Conservation (phyloP, 1,140 invertebrate species). For the Zaprionus gabonicus region DNA sequence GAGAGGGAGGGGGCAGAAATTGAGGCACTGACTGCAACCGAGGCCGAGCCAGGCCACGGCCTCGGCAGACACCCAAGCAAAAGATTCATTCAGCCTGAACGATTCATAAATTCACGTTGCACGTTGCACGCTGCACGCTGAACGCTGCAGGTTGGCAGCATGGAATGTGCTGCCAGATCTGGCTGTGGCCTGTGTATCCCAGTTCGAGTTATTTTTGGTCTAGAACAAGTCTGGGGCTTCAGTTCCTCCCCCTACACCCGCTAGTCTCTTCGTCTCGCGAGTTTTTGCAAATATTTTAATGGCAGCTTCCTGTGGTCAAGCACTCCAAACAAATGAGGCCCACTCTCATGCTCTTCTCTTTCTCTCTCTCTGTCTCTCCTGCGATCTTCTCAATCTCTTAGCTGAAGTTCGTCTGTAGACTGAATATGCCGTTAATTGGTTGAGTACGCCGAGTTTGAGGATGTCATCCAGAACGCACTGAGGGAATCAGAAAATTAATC, state of each 20-base stretch:
- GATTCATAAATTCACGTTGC: constrained; percentile 68
- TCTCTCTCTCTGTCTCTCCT: not conserved
- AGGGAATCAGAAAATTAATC: constrained; percentile 53
- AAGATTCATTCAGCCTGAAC: constrained; percentile 70
- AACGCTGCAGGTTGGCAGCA: constrained; percentile 16
- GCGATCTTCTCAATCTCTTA: constrained; percentile 11
- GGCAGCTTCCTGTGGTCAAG: constrained; percentile 75
- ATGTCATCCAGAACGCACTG: constrained; percentile 50
- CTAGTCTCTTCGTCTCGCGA: not conserved
- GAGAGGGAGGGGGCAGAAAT: not conserved
- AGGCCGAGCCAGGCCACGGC: not conserved
- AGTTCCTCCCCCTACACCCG: not conserved
- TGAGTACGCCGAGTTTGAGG: constrained; percentile 46
- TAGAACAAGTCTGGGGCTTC: constrained; percentile 29
- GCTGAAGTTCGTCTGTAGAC: constrained; percentile 29
- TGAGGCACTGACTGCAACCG: no score
- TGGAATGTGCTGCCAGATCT: constrained; percentile 59
- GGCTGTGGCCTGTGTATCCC: not conserved
- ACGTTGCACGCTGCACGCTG: constrained; percentile 19
- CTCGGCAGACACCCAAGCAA: constrained; percentile 46
- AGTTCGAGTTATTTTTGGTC: constrained; percentile 46
- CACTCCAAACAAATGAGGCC: constrained; percentile 35
- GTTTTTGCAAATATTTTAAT: constrained; percentile 62
- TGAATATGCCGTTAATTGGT: constrained; percentile 55
- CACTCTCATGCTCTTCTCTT: not conserved